A percentile compares a stretch with the other conserved stretches of the same genome.
Conservation (phyloP, 1,140 invertebrate genomes). For the Cydia fagiglandana region DNA sequence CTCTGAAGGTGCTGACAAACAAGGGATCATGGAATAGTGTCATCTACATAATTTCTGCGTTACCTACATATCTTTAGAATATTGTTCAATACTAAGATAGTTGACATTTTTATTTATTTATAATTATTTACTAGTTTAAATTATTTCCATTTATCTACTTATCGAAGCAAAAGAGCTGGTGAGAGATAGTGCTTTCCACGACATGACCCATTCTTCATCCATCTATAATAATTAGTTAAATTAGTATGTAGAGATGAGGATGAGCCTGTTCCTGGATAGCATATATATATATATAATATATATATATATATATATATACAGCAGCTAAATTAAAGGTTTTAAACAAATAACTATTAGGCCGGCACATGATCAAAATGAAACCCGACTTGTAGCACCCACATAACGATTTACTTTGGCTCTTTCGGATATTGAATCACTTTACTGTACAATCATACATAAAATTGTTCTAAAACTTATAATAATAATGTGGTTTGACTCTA, state of each 20-base stretch:
- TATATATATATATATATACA: too few species aligned
- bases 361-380: neutral
- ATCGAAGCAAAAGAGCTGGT: neutral
- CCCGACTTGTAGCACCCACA: constrained; percentile 16
- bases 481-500: constrained; percentile 12
- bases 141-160: neutral
- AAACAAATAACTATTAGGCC: neutral
- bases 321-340: neutral
- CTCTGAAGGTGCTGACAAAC: constrained; percentile 2
- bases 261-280: too few species aligned
- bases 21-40: neutral
- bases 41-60: neutral
- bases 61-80: neutral
- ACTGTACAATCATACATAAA: neutral
- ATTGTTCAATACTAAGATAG: neutral
- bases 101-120: neutral
- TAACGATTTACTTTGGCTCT: constrained; percentile 10
- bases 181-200: neutral
- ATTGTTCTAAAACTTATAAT: neutral
- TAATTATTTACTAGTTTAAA: neutral
- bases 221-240: too few species aligned
- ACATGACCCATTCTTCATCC: neutral
- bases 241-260: too few species aligned
- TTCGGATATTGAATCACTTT: neutral
- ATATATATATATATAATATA: too few species aligned